phyloP scores from a whole-genome alignment of 37 sponge, comb jelly and placozoan species.

The Dysidea cf. avara region DNA sequence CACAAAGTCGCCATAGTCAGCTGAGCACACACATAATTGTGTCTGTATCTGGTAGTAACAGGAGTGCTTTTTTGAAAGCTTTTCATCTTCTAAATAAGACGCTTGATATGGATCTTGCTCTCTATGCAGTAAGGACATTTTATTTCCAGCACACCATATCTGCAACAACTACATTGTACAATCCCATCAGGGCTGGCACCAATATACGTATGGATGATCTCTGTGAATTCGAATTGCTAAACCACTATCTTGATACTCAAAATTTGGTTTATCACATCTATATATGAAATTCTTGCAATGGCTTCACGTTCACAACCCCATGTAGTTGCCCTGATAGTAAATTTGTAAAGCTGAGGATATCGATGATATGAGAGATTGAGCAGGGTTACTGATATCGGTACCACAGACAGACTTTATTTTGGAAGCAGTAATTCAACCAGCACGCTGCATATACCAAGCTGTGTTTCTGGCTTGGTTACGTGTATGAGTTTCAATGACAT shows the following conservation, averaged over 20 bases:
- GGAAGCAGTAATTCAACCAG: conserved; percentile 38
- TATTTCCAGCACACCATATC: conserved; percentile 23
- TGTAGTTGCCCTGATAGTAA: conserved; percentile 19
- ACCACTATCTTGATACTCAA: neutral
- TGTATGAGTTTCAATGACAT: no score
- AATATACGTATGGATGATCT: no score
- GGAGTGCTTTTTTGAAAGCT: conserved; percentile 4
- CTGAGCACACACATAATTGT: conserved; percentile 10
- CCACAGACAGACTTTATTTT: conserved; percentile 16
- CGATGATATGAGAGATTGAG: conserved; percentile 12
- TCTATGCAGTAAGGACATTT: no score
- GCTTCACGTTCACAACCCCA: conserved; percentile 18
- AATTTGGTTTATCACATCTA: no score
- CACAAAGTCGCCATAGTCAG: conserved; percentile 28
- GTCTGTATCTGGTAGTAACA: conserved; percentile 43
- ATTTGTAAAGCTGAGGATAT: conserved; percentile 23
- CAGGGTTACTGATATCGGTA: conserved; percentile 17
- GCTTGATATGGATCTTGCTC: conserved; percentile 25
- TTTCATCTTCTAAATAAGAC: no score
- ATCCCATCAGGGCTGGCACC: no score
- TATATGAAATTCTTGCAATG: no score
- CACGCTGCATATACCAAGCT: conserved; percentile 34
- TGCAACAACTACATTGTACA: conserved; percentile 25
- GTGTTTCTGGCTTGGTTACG: no score
- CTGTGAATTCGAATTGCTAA: no score